phyloP scores from a whole-genome alignment of 2,888 invertebrate species.

The Bembecia ichneumoniformis region DNA sequence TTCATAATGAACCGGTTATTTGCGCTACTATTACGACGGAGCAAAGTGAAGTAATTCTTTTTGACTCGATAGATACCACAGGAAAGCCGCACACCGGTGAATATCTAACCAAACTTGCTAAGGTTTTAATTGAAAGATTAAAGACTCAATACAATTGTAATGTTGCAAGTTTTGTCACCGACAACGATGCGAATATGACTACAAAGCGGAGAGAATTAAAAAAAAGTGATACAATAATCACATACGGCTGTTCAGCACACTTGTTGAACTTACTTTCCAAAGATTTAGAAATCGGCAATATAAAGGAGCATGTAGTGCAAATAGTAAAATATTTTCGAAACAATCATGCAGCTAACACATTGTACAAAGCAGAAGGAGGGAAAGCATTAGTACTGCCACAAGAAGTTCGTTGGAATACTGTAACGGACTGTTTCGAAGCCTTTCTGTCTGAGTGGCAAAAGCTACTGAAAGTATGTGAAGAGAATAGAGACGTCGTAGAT shows the following conservation, averaged over 20 bases:
- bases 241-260: neutral
- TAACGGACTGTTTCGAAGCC: neutral
- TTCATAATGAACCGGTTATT: neutral
- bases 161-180: neutral
- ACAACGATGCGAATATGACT: neutral
- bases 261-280: neutral
- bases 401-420: slow-evolving; percentile 11
- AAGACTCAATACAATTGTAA: neutral
- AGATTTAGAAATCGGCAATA: neutral
- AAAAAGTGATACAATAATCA: neutral
- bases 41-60: neutral
- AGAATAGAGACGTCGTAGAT: neutral
- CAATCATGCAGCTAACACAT: slow-evolving; percentile 2
- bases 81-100: neutral
- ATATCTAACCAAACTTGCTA: neutral
- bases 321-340: slow-evolving; percentile 1
- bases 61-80: neutral
- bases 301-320: slow-evolving; percentile 1
- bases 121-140: neutral
- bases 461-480: neutral
- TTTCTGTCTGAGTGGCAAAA: neutral
- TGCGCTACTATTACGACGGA: neutral
- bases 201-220: neutral
- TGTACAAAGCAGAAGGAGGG: slow-evolving; percentile 8
- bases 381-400: slow-evolving; percentile 8